A percentile compares a stretch with the other conserved stretches of the same genome.
These are phyloP conservation scores for Aspidapion aeneum DNA, from an alignment of 2,888 invertebrate genomes.

Conservation along the genomic window DNA sequence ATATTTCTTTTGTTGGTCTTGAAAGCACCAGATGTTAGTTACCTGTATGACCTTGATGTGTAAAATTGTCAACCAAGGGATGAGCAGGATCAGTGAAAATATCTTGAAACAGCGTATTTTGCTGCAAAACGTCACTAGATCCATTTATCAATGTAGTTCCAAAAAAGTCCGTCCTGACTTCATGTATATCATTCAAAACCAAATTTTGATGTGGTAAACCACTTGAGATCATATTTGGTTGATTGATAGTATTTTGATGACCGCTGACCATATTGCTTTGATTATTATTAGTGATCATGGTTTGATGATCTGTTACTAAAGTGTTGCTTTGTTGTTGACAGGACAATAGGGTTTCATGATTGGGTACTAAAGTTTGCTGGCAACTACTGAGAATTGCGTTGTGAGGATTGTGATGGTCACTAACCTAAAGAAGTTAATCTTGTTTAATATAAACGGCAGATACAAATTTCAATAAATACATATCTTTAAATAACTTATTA, in stretches of 20 bases:
- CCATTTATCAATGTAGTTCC: conserved; percentile 26
- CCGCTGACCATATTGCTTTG: background rate
- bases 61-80: conserved; percentile 43
- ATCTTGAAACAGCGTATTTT: conserved; percentile 44
- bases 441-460: no score
- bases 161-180: conserved; percentile 40
- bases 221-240: background rate
- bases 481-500: conserved; percentile 44
- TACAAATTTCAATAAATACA: no score
- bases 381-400: background rate
- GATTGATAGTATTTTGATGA: background rate
- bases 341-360: no score
- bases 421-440: background rate
- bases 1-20: no score
- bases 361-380: background rate
- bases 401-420: no score
- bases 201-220: conserved; percentile 19
- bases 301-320: background rate
- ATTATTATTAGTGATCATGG: background rate
- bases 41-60: conserved; percentile 40
- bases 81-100: conserved; percentile 44
- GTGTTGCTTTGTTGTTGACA: background rate
- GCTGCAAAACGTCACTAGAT: conserved; percentile 38
- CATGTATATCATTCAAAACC: conserved; percentile 18
- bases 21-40: no score